Evolutionary conservation across 1,140 invertebrate genomes (phyloP).

Genomic region (Drosophila subobscura): DNA sequence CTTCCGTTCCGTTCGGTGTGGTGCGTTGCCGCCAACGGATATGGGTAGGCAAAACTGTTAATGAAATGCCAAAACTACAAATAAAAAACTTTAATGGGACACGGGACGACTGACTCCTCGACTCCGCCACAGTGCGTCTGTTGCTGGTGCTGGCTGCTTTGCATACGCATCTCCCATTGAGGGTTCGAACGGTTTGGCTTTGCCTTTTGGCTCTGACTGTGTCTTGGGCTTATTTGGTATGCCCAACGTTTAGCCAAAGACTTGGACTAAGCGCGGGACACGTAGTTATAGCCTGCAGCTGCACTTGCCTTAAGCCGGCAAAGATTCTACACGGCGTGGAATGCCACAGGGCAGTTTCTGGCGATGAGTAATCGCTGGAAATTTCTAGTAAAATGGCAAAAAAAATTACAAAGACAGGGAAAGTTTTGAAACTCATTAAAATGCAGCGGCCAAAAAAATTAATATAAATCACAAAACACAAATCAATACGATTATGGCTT

Average conservation of each 20-base stretch:
- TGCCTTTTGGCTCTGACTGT: not conserved
- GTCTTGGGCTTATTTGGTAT: constrained; percentile 63
- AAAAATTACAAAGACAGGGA: constrained; percentile 27
- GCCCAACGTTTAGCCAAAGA: constrained; percentile 63
- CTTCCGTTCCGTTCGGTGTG: constrained; percentile 68
- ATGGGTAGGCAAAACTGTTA: constrained; percentile 67
- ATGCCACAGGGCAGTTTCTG: constrained; percentile 7
- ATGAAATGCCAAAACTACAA: constrained; percentile 52
- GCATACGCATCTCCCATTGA: constrained; percentile 9
- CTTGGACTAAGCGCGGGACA: constrained; percentile 4
- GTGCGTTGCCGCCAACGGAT: constrained; percentile 55
- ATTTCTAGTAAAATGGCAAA: not conserved
- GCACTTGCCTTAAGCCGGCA: constrained; percentile 50
- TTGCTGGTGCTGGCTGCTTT: too few species aligned
- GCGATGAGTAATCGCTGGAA: not conserved
- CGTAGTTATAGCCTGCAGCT: constrained; percentile 60
- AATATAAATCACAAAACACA: constrained; percentile 35
- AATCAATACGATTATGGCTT: constrained; percentile 48
- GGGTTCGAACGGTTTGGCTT: too few species aligned
- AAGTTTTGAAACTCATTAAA: constrained; percentile 64
- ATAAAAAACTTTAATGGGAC: constrained; percentile 56
- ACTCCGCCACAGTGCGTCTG: constrained; percentile 1
- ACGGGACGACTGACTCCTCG: constrained; percentile 22
- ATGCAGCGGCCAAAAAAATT: constrained; percentile 58
- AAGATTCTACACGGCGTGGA: constrained; percentile 23